Evolutionary conservation across 2,888 invertebrate genomes (phyloP).

Genomic region (Alloplasta piceator): DNA sequence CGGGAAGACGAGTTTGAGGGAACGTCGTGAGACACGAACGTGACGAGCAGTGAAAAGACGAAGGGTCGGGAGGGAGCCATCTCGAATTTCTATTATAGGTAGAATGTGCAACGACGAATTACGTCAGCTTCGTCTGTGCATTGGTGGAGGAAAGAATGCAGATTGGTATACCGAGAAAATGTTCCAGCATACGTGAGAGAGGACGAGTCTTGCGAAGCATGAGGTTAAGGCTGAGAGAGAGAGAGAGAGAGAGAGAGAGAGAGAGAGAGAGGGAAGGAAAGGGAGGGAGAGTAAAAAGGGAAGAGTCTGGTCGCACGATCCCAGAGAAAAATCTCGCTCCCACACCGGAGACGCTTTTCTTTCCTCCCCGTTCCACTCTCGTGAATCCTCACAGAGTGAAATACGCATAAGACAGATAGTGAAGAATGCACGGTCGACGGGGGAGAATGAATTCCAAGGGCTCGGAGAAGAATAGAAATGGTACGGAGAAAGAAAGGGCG

Average conservation of each 20-base stretch:
- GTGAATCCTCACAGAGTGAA: constrained; percentile 60
- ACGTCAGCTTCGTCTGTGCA: constrained; percentile 55
- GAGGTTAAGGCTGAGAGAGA: constrained; percentile 23
- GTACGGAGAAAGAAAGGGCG: constrained; percentile 19
- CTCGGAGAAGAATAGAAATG: constrained; percentile 57
- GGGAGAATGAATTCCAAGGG: constrained; percentile 60
- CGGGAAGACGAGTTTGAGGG: constrained; percentile 9
- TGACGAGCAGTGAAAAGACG: constrained; percentile 1
- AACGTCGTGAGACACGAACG: constrained; percentile 1
- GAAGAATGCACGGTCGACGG: constrained; percentile 58
- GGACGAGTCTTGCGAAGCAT: constrained; percentile 8
- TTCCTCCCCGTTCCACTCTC: constrained; percentile 47
- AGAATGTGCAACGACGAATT: constrained; percentile 68
- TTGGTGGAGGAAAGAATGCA: constrained; percentile 70
- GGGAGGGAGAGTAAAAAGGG: constrained; percentile 45
- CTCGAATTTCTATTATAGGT: constrained; percentile 72
- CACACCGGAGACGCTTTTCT: constrained; percentile 50
- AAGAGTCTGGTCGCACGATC: constrained; percentile 45
- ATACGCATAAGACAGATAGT: constrained; percentile 63
- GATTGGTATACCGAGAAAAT: constrained; percentile 67
- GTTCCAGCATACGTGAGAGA: constrained; percentile 38
- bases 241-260: constrained; percentile 32
- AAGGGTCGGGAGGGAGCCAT: constrained; percentile 29
- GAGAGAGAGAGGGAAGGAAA: constrained; percentile 36
- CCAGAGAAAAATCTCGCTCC: constrained; percentile 56